Conservation (phyloP, 2,113 vertebrate species). For the Lagenorhynchus albirostris region DNA sequence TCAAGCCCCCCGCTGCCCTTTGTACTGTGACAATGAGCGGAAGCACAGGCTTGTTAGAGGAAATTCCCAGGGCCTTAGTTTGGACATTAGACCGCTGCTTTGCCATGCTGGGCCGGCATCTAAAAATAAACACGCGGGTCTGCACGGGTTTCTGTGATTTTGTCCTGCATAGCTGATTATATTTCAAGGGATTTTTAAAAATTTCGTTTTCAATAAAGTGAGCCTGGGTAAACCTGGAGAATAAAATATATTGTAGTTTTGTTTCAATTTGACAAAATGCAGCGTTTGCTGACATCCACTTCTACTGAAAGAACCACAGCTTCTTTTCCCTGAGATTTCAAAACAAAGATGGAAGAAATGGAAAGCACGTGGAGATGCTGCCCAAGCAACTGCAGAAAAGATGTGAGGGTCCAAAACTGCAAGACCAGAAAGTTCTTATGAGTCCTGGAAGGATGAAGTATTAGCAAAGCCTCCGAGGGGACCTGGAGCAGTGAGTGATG, state of each 20-base stretch:
- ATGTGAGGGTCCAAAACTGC: neutral
- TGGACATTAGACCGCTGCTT: constrained; percentile 77
- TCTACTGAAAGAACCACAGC: neutral
- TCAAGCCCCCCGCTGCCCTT: constrained; percentile 69
- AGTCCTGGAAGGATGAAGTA: neutral
- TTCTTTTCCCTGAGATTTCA: neutral
- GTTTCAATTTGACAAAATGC: neutral
- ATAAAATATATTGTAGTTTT: neutral
- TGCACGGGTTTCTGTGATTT: neutral
- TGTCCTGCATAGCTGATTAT: neutral
- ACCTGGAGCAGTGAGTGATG: neutral
- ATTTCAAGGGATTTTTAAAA: neutral
- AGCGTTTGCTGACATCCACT: neutral
- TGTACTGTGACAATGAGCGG: constrained; percentile 83
- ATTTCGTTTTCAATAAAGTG: constrained; percentile 33
- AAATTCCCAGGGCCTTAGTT: constrained; percentile 84
- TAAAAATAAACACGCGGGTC: constrained; percentile 69
- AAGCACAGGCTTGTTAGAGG: constrained; percentile 82
- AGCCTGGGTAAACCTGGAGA: neutral
- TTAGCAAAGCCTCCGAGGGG: neutral
- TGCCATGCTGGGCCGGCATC: constrained; percentile 63
- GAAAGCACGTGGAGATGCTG: neutral
- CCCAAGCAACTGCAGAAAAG: neutral
- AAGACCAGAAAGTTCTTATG: neutral
- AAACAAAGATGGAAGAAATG: neutral